A percentile compares a stretch with the other conserved stretches of the same genome.
Conservation (phyloP, 2,888 invertebrate genomes). For the Spisula solida region DNA sequence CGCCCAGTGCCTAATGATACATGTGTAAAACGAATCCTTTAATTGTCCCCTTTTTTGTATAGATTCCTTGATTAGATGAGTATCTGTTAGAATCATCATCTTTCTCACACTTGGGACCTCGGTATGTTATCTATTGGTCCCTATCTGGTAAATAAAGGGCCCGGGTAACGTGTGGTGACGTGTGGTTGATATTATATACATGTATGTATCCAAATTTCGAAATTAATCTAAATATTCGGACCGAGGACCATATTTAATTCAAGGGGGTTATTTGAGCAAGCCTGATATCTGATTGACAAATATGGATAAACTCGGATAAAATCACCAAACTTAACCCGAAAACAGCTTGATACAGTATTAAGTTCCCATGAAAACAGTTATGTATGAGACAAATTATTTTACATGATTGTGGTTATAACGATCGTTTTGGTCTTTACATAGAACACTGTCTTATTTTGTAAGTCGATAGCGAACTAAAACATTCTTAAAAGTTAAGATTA, state of each 20-base stretch:
- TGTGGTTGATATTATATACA: background rate
- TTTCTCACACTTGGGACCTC: background rate
- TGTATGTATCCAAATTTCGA: background rate
- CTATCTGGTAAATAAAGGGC: background rate
- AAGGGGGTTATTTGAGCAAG: background rate
- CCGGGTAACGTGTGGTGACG: background rate
- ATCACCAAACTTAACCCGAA: too few species aligned
- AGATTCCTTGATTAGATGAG: background rate
- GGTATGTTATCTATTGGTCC: background rate
- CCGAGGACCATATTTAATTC: background rate
- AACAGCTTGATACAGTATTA: too few species aligned
- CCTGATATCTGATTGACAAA: background rate
- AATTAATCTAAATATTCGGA: background rate
- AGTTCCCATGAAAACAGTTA: too few species aligned
- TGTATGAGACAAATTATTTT: too few species aligned
- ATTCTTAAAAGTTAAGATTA: too few species aligned
- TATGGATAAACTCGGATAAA: background rate
- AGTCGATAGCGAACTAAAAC: too few species aligned
- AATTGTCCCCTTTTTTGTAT: conserved; percentile 40
- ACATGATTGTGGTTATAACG: too few species aligned
- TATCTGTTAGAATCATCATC: background rate
- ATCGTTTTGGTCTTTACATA: too few species aligned
- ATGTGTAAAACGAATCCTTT: conserved; percentile 51
- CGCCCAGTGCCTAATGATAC: conserved; percentile 42
- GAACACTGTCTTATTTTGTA: too few species aligned